Percentiles rank a stretch among this genome's conserved stretches.
These are phyloP conservation scores for Myotis vivesi DNA, from an alignment of 2,797 vertebrate species.

Conservation along the genomic window DNA sequence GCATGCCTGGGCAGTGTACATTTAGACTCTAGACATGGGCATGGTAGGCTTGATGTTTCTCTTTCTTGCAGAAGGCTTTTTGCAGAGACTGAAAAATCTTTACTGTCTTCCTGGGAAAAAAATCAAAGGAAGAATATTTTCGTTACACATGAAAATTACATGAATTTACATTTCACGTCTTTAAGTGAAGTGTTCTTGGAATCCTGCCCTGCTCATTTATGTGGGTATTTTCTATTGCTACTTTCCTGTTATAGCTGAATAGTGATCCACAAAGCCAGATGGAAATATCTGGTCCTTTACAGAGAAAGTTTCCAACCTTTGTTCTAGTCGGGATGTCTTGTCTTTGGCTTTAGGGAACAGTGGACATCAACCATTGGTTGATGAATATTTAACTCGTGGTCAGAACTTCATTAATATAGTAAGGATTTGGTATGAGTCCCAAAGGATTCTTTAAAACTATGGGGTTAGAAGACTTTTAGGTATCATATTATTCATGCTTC, in stretches of 20 bases:
- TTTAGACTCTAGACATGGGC: background rate
- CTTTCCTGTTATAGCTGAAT: background rate
- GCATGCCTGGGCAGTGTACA: accelerated
- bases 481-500: background rate
- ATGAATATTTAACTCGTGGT: conserved; percentile 1
- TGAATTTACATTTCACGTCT: background rate
- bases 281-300: background rate
- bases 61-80: background rate
- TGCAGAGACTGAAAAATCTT: background rate
- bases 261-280: no score
- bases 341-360: background rate
- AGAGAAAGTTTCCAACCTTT: background rate
- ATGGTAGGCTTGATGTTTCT: background rate
- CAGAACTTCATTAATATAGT: background rate
- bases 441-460: background rate
- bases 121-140: background rate
- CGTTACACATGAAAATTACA: background rate
- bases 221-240: background rate
- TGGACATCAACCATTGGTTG: background rate
- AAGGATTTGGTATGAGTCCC: background rate
- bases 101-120: background rate
- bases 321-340: background rate
- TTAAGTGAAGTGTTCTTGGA: background rate
- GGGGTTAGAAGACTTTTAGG: background rate
- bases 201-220: background rate